Percentiles rank a stretch among this genome's conserved stretches.
These are phyloP conservation scores for Molorchus minor DNA, from an alignment of 2,888 invertebrate genomes.

Conservation along the genomic window DNA sequence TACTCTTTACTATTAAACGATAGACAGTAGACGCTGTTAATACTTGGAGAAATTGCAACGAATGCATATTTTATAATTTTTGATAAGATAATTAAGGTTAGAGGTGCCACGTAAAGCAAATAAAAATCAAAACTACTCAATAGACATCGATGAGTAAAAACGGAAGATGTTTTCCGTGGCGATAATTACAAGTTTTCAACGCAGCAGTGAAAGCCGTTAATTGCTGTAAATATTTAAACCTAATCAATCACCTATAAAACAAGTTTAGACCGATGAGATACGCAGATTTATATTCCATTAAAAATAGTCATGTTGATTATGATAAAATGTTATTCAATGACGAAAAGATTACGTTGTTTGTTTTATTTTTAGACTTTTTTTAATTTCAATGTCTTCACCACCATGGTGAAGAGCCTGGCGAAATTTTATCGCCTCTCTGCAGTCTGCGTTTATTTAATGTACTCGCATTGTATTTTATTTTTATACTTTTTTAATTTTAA, in stretches of 20 bases:
- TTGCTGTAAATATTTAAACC: constrained; percentile 26
- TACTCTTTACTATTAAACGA: too few relatives aligned
- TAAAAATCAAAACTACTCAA: neutral
- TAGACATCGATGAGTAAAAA: neutral
- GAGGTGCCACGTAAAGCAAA: neutral
- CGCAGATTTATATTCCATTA: constrained; percentile 29
- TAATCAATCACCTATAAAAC: constrained; percentile 29
- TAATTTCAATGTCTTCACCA: too few relatives aligned
- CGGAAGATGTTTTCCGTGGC: constrained; percentile 14
- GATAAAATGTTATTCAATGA: neutral
- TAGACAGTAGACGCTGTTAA: too few relatives aligned
- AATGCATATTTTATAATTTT: too few relatives aligned
- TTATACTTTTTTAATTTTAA: too few relatives aligned
- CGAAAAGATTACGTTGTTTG: neutral
- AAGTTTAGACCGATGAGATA: constrained; percentile 21
- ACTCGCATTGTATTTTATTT: too few relatives aligned
- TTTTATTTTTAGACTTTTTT: neutral
- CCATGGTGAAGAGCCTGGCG: too few relatives aligned
- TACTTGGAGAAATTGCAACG: too few relatives aligned
- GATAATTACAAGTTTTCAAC: constrained; percentile 24
- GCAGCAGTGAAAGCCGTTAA: constrained; percentile 17
- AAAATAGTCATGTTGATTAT: neutral
- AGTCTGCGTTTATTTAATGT: too few relatives aligned
- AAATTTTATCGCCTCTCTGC: too few relatives aligned
- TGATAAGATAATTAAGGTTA: neutral